Conservation (phyloP, 2,113 vertebrate genomes). For the Macquaria australasica region DNA sequence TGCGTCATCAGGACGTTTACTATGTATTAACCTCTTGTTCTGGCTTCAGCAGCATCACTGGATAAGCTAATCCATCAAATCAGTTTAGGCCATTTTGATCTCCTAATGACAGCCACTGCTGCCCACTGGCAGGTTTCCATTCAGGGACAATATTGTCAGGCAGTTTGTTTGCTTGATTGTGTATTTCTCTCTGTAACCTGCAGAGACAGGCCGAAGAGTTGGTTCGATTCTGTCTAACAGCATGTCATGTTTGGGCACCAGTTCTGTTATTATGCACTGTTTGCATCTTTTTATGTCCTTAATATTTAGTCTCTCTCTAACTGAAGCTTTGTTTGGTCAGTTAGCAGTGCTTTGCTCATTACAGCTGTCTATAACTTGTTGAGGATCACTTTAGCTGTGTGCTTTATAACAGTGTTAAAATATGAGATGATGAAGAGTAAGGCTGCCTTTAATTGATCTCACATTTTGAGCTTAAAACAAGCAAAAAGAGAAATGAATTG, state of each 20-base stretch:
- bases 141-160: not conserved
- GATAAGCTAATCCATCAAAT: conserved; percentile 52
- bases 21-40: conserved; percentile 27
- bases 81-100: conserved; percentile 58
- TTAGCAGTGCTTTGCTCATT: not conserved
- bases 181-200: not conserved
- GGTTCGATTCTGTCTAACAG: not conserved
- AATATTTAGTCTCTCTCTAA: not conserved
- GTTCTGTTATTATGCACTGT: not conserved
- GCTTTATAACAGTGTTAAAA: not conserved
- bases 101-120: conserved; percentile 33
- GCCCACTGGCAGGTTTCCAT: conserved; percentile 27
- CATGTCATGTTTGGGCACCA: too few species aligned
- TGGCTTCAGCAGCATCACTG: conserved; percentile 15
- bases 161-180: not conserved
- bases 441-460: not conserved
- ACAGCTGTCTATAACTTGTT: not conserved
- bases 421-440: not conserved
- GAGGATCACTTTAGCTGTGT: not conserved
- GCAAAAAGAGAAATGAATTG: not conserved
- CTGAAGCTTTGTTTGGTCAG: not conserved
- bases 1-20: conserved; percentile 29
- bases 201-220: not conserved
- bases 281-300: not conserved
- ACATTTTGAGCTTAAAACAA: not conserved